Base-by-base conservation (phyloP, 2,797 vertebrate species). In the Okamejei kenojei region DNA sequence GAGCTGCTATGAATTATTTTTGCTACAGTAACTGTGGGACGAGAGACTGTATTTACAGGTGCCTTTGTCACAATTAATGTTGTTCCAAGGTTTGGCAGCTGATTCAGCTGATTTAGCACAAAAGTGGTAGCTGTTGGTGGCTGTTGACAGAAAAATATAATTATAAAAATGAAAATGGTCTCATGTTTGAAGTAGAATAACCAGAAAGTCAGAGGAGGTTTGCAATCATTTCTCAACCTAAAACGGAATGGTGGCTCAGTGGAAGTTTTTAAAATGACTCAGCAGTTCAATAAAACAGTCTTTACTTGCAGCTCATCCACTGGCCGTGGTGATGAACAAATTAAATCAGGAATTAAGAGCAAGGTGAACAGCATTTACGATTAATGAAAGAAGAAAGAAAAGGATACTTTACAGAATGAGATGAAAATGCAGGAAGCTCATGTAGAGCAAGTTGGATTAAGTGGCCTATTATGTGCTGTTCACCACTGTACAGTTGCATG, bases 81-180 rank as follows among this genome's bases (percentile, higher is more conserved):
- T 91, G 96, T 96, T 94, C 98, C 99, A 82, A 99, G 96, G 6
- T 98, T 98, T 3, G 99, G 98, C 95, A 99, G 97, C 95, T 99
- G 99, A 96, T 99, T 99, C 94, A 99, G 98, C 95, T 99, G 99
- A 96, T 99, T 99, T 96, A 99, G 97, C 96, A 99, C 98, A 96
- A 99, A 99, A 0, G 98, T 99, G 94, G 99, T 99, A 94, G 99
- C 99, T 93, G 99, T 99, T 93, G 98, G 98, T 95, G 97, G 97
- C 95, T 98, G 99, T 96, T 98, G 98, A 96, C 98, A 96, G 95
- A 95, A 94, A 45, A 93, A 94, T 38, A 90, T 94, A 61, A 84
- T 17, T 61, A 54, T 54, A 54, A 4, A 81, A n/a, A 63, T 63
- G 29, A 26, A 58, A n/a, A 63, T 86, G 26, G 15, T 32, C 29